Evolutionary conservation across 2,797 vertebrate species (phyloP).

Genomic region (Galagoides demidoff): DNA sequence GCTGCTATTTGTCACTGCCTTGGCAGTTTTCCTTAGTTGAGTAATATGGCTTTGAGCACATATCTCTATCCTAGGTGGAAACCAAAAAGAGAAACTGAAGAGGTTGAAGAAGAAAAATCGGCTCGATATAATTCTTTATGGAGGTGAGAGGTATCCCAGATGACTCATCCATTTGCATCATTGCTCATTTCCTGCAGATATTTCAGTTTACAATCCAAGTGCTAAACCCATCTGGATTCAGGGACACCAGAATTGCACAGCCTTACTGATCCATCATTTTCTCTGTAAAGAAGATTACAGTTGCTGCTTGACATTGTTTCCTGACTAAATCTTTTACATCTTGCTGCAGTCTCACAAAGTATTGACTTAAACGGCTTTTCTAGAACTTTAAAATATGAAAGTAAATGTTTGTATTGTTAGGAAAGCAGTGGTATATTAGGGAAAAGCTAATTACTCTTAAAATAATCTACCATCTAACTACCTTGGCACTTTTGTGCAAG

Average conservation of each 20-base stretch:
- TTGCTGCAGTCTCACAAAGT: background rate
- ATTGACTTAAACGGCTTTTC: background rate
- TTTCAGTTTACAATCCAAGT: background rate
- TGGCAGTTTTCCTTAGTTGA: background rate
- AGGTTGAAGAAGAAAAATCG: background rate
- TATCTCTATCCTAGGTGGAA: background rate
- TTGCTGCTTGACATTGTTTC: background rate
- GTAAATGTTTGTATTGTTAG: background rate
- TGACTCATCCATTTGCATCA: background rate
- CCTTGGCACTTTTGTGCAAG: background rate
- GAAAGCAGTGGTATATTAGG: background rate
- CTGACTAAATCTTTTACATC: background rate
- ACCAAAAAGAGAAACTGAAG: background rate
- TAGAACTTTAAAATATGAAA: conserved; percentile 2
- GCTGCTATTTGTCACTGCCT: background rate
- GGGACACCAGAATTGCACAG: too few species aligned
- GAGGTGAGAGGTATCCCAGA: background rate
- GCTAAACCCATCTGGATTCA: background rate
- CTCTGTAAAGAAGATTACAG: background rate
- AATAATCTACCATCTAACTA: background rate
- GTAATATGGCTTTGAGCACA: background rate
- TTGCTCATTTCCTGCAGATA: background rate
- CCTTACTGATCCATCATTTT: background rate
- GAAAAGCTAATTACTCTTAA: conserved; percentile 6
- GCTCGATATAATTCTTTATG: background rate